Evolutionary conservation across 2,113 vertebrate species (phyloP).

Genomic region (Pseudopipra pipra): DNA sequence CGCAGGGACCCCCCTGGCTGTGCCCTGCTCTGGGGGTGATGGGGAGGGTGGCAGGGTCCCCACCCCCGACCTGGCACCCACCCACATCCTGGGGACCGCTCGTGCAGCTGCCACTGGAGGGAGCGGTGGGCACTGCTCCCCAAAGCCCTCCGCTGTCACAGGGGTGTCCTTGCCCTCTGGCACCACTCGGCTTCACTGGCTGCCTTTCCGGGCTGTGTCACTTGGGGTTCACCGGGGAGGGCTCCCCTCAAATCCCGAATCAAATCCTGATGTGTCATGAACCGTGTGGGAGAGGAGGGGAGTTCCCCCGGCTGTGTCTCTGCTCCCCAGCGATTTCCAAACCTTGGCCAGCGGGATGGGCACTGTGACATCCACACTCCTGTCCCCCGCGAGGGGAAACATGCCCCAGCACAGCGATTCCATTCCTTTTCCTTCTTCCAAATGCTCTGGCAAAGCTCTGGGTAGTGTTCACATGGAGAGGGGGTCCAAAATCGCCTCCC

Average conservation of each 20-base stretch:
- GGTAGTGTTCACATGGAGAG: fast-evolving
- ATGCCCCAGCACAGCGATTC: fast-evolving
- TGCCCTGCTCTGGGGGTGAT: not conserved
- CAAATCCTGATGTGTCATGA: fast-evolving
- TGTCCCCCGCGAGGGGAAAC: not conserved
- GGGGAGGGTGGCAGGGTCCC: not conserved
- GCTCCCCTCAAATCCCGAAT: not conserved
- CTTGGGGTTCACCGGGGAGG: fast-evolving
- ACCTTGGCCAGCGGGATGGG: not conserved
- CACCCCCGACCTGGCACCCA: fast-evolving
- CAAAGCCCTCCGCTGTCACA: fast-evolving
- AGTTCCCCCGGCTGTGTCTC: fast-evolving
- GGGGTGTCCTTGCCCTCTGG: no score
- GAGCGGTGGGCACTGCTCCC: fast-evolving
- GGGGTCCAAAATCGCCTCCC: not conserved
- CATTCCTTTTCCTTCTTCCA: not conserved
- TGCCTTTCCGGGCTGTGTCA: not conserved
- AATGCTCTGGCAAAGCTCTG: not conserved
- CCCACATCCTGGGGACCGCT: fast-evolving
- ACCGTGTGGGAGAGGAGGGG: not conserved
- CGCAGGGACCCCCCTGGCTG: fast-evolving
- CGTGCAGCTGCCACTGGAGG: fast-evolving
- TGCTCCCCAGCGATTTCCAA: fast-evolving
- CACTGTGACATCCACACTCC: fast-evolving
- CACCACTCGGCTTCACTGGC: fast-evolving